These are phyloP conservation scores for Eretmochelys imbricata DNA, from an alignment of 2,113 vertebrate genomes.

Conservation along the genomic window DNA sequence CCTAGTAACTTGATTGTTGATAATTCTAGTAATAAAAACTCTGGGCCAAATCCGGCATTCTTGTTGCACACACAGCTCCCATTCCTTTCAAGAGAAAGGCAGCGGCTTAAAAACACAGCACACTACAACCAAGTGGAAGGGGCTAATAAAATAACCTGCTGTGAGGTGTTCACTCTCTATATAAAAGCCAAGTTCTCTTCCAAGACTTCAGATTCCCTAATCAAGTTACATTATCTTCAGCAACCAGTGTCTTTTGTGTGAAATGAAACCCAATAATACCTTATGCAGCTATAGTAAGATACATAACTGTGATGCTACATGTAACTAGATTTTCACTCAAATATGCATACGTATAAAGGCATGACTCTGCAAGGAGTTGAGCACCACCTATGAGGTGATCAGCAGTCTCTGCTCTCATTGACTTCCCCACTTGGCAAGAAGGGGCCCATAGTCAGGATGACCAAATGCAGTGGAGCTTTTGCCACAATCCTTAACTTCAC, in stretches of 20 bases:
- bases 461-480: not conserved
- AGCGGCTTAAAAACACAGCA: not conserved
- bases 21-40: not conserved
- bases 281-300: constrained; percentile 24
- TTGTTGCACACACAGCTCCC: not conserved
- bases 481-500: not conserved
- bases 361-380: not conserved
- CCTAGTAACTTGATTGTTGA: not conserved
- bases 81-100: not conserved
- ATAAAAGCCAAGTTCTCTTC: not conserved
- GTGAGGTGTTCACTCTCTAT: not conserved
- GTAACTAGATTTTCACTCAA: too few species aligned
- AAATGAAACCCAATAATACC: constrained; percentile 36
- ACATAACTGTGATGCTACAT: too few species aligned
- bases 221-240: not conserved
- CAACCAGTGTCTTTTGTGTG: constrained; percentile 18
- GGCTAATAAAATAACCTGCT: not conserved
- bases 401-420: too few species aligned
- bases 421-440: too few species aligned
- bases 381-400: too few species aligned
- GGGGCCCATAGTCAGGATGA: not conserved
- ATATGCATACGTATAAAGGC: too few species aligned
- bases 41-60: not conserved
- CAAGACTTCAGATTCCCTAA: constrained; percentile 31
- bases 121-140: not conserved